Conservation (phyloP, 2,797 vertebrate species). For the Trichosurus vulpecula region DNA sequence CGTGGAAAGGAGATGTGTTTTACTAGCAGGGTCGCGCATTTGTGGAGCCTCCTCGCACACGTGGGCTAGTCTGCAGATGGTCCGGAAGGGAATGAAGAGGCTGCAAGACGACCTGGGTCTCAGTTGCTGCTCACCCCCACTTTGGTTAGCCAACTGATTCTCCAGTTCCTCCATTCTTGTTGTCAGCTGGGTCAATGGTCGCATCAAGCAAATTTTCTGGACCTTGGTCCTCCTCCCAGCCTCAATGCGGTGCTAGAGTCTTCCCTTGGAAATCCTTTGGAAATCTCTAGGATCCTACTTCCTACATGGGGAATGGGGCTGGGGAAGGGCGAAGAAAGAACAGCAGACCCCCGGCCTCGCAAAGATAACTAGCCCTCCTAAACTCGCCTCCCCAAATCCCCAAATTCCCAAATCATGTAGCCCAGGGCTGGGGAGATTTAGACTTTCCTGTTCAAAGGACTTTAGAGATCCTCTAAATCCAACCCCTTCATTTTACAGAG, state of each 20-base stretch:
- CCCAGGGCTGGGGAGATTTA: background rate
- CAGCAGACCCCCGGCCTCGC: background rate
- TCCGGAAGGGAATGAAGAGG: conserved; percentile 78
- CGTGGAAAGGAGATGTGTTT: background rate
- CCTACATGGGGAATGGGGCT: background rate
- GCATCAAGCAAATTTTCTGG: conserved; percentile 90
- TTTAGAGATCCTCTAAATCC: background rate
- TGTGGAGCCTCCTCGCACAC: background rate
- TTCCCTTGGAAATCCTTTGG: conserved; percentile 4
- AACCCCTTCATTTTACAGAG: background rate
- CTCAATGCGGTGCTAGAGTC: background rate
- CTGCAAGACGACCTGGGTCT: accelerated
- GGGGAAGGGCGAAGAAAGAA: too few species aligned
- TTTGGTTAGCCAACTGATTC: conserved; percentile 90
- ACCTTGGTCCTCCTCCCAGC: background rate
- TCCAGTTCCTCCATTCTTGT: conserved; percentile 92
- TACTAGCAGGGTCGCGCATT: background rate
- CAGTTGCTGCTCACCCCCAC: conserved; percentile 83
- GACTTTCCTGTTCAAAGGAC: background rate
- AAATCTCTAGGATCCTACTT: background rate
- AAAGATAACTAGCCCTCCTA: background rate
- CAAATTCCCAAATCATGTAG: too few species aligned
- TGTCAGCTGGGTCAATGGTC: conserved; percentile 90
- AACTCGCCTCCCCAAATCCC: background rate
- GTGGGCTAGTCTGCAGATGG: conserved; percentile 87